These are phyloP conservation scores for Reinhardtius hippoglossoides DNA, from an alignment of 2,113 vertebrate genomes.

Conservation along the genomic window DNA sequence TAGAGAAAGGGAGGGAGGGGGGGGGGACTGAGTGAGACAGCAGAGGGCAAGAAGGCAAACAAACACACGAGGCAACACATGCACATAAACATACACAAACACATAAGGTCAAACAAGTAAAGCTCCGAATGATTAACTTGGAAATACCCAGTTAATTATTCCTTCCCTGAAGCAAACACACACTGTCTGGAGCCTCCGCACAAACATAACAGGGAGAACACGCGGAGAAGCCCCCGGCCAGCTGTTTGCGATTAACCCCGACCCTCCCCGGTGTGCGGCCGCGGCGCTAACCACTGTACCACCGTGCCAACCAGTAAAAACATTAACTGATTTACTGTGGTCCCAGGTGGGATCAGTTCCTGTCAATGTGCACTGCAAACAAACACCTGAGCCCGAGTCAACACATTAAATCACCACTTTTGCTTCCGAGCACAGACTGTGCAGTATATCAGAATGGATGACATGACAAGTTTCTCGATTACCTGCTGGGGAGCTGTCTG, in stretches of 20 bases:
- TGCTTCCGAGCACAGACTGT: neutral
- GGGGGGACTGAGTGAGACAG: neutral
- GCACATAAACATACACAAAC: neutral
- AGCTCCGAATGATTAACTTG: neutral
- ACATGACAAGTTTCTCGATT: no score
- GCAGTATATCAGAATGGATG: neutral
- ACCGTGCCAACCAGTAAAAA: neutral
- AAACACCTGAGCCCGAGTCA: no score
- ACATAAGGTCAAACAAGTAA: neutral
- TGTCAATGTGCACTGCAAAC: neutral
- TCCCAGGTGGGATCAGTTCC: neutral
- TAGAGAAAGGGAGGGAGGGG: no score
- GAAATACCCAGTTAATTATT: neutral
- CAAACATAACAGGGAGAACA: neutral
- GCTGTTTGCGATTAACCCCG: neutral
- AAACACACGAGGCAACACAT: neutral
- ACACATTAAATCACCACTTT: neutral
- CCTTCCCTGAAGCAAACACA: neutral
- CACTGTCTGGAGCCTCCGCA: neutral
- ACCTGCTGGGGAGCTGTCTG: no score
- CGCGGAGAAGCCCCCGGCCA: neutral
- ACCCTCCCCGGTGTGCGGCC: neutral
- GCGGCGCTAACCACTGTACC: neutral
- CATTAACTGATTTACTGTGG: neutral
- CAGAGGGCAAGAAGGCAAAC: neutral